phyloP scores from a whole-genome alignment of 1,140 invertebrate genomes.

The Brachionus calyciflorus region DNA sequence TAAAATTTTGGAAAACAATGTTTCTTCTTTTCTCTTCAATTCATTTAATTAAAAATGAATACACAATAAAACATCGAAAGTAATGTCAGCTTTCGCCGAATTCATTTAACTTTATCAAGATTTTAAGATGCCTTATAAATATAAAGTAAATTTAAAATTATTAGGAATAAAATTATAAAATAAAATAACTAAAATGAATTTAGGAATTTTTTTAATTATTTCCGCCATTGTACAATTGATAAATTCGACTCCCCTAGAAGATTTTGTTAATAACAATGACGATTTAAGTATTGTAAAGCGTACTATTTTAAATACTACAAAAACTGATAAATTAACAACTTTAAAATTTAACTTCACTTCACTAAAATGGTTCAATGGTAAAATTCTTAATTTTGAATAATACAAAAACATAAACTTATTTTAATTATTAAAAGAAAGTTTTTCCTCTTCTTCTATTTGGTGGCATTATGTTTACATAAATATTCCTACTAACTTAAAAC shows the following conservation, averaged over 20 bases:
- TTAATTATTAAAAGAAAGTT: not conserved
- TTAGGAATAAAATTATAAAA: too few relatives aligned
- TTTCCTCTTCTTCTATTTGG: not conserved
- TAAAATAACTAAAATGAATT: too few relatives aligned
- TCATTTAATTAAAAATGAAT: too few relatives aligned
- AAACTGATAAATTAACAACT: not conserved
- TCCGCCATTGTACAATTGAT: too few relatives aligned
- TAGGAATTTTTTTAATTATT: too few relatives aligned
- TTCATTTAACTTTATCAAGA: too few relatives aligned
- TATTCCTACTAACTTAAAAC: not conserved
- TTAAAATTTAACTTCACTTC: not conserved
- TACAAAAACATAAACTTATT: not conserved
- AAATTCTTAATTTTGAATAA: not conserved
- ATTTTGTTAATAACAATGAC: not conserved
- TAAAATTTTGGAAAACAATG: too few relatives aligned
- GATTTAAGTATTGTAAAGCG: not conserved
- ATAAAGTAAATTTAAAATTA: too few relatives aligned
- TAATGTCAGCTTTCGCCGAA: too few relatives aligned
- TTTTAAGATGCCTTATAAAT: too few relatives aligned
- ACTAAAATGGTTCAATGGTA: constrained; percentile 4
- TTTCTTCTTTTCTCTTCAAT: too few relatives aligned
- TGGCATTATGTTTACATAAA: not conserved
- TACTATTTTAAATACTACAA: not conserved
- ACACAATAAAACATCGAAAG: too few relatives aligned
- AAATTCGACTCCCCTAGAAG: not conserved